A percentile compares a stretch with the other conserved stretches of the same genome.
Evolutionary conservation across 92 coral and sea anemone genomes (phyloP).

Genomic region (Siderastrea radians): DNA sequence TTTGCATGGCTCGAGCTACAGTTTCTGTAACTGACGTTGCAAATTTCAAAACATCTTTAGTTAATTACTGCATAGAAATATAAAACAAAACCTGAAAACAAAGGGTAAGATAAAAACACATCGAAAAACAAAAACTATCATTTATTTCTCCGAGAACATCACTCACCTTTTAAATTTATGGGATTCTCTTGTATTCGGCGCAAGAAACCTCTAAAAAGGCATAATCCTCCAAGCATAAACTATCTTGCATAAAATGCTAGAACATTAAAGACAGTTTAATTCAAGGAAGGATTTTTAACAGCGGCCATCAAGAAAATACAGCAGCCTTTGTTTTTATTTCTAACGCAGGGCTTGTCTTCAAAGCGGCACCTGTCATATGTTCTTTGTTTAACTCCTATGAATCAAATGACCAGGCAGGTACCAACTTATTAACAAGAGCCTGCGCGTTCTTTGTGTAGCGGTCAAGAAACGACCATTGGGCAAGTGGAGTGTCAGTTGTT

Average conservation of each 20-base stretch:
- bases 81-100: background rate
- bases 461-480: background rate
- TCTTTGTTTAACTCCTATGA: background rate
- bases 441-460: background rate
- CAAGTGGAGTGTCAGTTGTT: background rate
- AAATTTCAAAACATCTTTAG: background rate
- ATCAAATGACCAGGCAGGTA: constrained; percentile 13
- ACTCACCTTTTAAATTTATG: background rate
- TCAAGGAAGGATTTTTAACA: background rate
- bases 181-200: background rate
- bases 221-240: background rate
- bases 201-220: no score
- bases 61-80: background rate
- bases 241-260: background rate
- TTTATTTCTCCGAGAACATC: background rate
- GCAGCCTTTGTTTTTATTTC: constrained; percentile 10
- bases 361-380: constrained; percentile 29
- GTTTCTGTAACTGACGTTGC: background rate
- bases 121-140: background rate
- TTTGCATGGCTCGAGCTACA: no score
- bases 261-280: background rate
- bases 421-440: background rate
- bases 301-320: background rate
- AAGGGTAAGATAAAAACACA: background rate
- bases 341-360: background rate